Evolutionary conservation across 1,140 invertebrate genomes (phyloP).

Genomic region (Achroia grisella): DNA sequence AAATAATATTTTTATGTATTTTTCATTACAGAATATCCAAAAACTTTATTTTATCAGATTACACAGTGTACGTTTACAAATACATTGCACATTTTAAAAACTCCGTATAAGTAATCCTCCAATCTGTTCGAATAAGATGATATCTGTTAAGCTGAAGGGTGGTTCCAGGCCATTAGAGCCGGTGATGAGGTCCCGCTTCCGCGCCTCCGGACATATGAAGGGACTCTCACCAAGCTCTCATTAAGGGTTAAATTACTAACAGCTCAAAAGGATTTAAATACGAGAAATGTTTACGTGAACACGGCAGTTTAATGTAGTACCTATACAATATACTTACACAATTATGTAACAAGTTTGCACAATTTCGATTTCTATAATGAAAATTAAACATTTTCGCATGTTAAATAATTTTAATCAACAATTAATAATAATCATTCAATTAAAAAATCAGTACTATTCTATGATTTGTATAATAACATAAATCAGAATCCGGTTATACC

Average conservation of each 20-base stretch:
- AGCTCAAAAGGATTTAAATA: conserved; percentile 31
- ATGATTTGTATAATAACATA: too few relatives aligned
- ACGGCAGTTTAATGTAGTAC: conserved; percentile 10
- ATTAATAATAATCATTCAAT: too few relatives aligned
- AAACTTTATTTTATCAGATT: too few relatives aligned
- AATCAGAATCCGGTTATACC: conserved; percentile 33
- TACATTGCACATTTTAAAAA: too few relatives aligned
- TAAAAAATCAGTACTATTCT: too few relatives aligned
- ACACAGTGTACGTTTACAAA: too few relatives aligned
- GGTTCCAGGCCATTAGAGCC: conserved; percentile 40
- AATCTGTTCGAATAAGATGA: conserved; percentile 33
- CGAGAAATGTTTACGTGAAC: conserved; percentile 39
- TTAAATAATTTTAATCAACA: too few relatives aligned
- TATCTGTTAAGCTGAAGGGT: conserved; percentile 37
- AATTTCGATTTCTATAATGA: background rate
- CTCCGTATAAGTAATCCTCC: conserved; percentile 8
- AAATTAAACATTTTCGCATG: background rate
- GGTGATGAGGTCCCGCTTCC: conserved; percentile 49
- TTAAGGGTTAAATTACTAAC: conserved; percentile 44
- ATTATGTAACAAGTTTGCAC: background rate
- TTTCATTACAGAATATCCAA: too few relatives aligned
- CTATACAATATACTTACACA: background rate
- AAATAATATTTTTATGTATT: too few relatives aligned
- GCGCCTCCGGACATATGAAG: conserved; percentile 38
- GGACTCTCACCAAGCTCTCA: conserved; percentile 33